Base-by-base conservation (phyloP, 2,113 vertebrate species). In the Aldabrachelys gigantea region DNA sequence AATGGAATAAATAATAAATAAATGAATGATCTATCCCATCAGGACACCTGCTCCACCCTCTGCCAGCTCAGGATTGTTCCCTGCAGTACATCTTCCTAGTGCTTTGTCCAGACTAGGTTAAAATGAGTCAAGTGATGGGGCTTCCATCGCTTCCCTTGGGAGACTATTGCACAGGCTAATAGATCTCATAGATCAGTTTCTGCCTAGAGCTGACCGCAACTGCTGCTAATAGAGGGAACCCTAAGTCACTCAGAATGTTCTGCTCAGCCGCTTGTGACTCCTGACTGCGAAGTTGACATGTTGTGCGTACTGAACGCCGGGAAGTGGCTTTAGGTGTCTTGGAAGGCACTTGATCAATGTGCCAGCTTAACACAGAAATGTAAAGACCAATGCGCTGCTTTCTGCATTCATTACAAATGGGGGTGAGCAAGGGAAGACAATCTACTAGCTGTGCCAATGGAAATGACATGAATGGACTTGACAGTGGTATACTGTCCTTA, bases 251-350 rank as follows among this genome's bases (percentile, higher is more conserved):
- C 29, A 31, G 8, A 19, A 17, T 49, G 27, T n/a, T 1, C 82
- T 80, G n/a, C 38, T 87, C 3, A 3, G 52, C 85, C 1, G 0
- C 13, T 72, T 6, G 3, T 5, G 1, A 0, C 44, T 89, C 13
- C 76, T 54, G 1, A 4, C 0, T 0, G 22, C 49, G 25, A 69
- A 76, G 44, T n/a, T 14, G 31, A 56, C 0, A 1, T 80, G 50
- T 25, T n/a, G 29, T 12, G 87, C 1, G 0, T 21, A 31, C 13
- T 10, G 27, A 47, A 29, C 10, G 8, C 4, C 29, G 27, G 38
- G 27, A 19, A 52, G 11, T 22, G 80, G 19, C 59, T 69, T 65
- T 31, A 62, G 4, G 8, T 11, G 21, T 3, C 1, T 47, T 49
- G 25, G 35, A 90, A 96, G 72, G 6, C 7, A 7, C 24, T 38